Conservation (phyloP, 2,113 vertebrate genomes). For the Rhineura floridana region DNA sequence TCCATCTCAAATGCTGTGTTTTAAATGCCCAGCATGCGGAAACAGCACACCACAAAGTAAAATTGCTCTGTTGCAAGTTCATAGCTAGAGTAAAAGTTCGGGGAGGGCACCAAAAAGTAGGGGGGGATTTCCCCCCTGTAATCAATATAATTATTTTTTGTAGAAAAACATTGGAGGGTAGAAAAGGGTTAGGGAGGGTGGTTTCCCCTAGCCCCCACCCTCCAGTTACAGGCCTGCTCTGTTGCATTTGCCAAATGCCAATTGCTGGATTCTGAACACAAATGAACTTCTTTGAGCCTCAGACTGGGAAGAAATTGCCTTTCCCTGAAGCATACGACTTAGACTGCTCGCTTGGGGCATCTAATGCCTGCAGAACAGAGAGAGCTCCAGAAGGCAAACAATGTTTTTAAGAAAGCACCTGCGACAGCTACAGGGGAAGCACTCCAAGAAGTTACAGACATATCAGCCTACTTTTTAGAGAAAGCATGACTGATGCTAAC, state of each 20-base stretch:
- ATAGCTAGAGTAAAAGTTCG: too few relatives aligned
- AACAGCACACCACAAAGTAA: background rate
- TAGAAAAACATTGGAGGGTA: too few relatives aligned
- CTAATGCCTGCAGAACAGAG: background rate
- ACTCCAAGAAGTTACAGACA: background rate
- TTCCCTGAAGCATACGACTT: background rate
- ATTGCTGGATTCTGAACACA: background rate
- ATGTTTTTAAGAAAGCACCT: background rate
- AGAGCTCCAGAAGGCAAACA: background rate
- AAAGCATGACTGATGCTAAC: background rate
- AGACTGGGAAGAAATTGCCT: background rate
- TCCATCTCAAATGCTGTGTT: background rate
- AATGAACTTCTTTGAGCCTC: background rate
- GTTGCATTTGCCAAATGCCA: background rate
- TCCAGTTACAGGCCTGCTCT: too few relatives aligned
- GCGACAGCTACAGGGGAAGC: background rate
- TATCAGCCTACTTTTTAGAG: too few relatives aligned
- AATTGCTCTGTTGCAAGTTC: background rate
- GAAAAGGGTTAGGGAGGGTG: too few relatives aligned
- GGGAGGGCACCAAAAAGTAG: too few relatives aligned
- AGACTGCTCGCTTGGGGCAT: background rate
- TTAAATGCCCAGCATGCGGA: background rate
- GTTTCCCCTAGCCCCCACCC: too few relatives aligned
- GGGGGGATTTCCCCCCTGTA: too few relatives aligned
- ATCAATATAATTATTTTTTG: too few relatives aligned